Base-by-base conservation (phyloP, 2,113 vertebrate genomes). In the Ceuthmochares aereus region DNA sequence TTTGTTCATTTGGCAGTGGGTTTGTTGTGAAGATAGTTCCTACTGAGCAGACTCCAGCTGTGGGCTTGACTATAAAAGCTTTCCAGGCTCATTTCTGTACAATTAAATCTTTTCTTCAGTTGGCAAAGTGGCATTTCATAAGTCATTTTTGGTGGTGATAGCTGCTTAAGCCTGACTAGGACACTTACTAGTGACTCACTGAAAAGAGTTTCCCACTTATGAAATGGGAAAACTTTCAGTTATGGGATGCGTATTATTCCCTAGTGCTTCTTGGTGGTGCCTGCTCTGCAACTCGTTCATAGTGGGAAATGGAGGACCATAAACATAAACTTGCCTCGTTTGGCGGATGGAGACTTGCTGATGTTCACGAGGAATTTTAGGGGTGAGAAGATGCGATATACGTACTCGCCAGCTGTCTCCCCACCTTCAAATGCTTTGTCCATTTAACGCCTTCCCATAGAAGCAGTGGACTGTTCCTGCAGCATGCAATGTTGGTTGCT, bases 21-120 rank as follows among this genome's bases (percentile, higher is more conserved):
- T 82, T 68, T 95, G 72, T 87, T 76, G 19, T 34, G 85, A 90
- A 91, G 82, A 80, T 47, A 25, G 76, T 15, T 84, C 56, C 75
- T 67, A 26, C 55, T 70, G 68, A 88, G 52, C 60, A 52, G 68
- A 58, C 88, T 94, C 85, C 92, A 96, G 91, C 86, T 96, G 83
- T 26, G 80, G 76, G 26, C 58, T 83, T 69, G 79, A 14, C 92
- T 93, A 3, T 54, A 85, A 89, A 91, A 94, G 55, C 36, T 96
- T 96, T 68, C 68, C 75, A 78, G 76, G 78, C 81, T 95, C 66
- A 58, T 59, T 91, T 90, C 82, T 43, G 4, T 89, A 62, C 75
- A 72, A 79, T 86, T 92, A 92, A 58, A 67, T 76, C 72, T 93
- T 72, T 69, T 77, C 73, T 63, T 37, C 58, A 75, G 85, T 83